Conservation (phyloP, 2,113 vertebrate genomes). For the Hippocampus comes region DNA sequence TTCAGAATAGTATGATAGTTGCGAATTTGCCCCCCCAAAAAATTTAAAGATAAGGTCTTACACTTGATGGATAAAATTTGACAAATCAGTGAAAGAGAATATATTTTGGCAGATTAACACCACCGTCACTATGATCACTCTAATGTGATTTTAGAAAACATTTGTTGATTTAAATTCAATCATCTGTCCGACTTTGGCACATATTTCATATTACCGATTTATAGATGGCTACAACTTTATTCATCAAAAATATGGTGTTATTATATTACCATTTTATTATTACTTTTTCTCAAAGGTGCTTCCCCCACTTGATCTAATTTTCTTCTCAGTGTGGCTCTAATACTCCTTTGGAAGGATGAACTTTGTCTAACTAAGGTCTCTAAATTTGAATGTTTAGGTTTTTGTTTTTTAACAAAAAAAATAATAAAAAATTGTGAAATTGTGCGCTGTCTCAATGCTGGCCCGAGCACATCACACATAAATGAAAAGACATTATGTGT, state of each 20-base stretch:
- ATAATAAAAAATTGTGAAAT: background rate
- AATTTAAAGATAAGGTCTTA: background rate
- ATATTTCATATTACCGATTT: background rate
- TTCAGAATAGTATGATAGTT: no score
- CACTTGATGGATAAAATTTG: background rate
- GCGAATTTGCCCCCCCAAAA: background rate
- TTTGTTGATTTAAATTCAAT: background rate
- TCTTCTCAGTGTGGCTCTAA: background rate
- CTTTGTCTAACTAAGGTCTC: conserved; percentile 13
- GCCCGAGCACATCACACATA: conserved; percentile 17
- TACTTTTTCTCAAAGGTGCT: background rate
- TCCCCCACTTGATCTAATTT: background rate
- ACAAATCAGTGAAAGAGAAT: background rate
- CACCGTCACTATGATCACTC: background rate
- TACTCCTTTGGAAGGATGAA: background rate
- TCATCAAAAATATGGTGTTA: background rate
- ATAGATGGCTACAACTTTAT: background rate
- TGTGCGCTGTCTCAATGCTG: conserved; percentile 14
- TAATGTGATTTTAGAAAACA: background rate
- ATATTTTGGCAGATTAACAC: background rate
- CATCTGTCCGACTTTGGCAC: background rate
- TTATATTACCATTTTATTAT: no score
- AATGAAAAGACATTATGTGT: conserved; percentile 20
- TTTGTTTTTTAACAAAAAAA: conserved; percentile 17
- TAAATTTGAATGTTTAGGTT: background rate